A percentile compares a stretch with the other conserved stretches of the same genome.
These are phyloP conservation scores for Diarsia rubi DNA, from an alignment of 2,888 invertebrate genomes.

Conservation along the genomic window DNA sequence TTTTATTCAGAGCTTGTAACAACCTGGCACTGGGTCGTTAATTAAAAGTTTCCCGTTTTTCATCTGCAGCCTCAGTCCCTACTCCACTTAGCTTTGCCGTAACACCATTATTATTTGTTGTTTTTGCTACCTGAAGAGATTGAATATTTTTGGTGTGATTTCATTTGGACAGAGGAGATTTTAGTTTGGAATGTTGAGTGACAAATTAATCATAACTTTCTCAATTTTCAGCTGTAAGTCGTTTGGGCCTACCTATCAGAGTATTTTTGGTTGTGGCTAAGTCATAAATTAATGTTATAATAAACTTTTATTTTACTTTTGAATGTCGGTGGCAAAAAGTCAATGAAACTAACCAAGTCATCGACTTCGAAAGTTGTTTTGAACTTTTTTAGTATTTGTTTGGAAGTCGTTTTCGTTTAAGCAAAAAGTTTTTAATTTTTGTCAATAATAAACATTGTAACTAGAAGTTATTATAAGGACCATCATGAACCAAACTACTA, in stretches of 20 bases:
- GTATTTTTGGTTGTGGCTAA: neutral
- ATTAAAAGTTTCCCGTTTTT: slow-evolving; percentile 57
- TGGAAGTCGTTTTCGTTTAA: no score
- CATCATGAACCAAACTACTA: no score
- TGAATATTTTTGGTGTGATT: neutral
- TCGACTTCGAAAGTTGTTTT: no score
- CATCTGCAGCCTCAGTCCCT: neutral
- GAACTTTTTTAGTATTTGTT: no score
- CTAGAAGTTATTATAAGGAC: no score
- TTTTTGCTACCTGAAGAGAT: slow-evolving; percentile 12
- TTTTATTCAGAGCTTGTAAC: slow-evolving; percentile 29
- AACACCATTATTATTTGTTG: slow-evolving; percentile 30
- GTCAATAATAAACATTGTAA: no score
- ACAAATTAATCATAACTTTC: neutral
- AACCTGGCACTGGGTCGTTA: slow-evolving; percentile 47
- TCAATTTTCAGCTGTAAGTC: neutral
- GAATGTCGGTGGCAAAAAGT: no score
- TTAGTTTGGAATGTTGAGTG: neutral
- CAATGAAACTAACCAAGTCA: no score
- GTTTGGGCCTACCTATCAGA: neutral
- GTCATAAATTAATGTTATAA: neutral
- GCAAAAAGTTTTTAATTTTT: no score
- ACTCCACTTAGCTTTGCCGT: slow-evolving; percentile 8
- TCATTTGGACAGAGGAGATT: neutral
- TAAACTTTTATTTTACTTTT: no score